phyloP scores from a whole-genome alignment of 2,797 vertebrate genomes.

The Propithecus deckenii region DNA sequence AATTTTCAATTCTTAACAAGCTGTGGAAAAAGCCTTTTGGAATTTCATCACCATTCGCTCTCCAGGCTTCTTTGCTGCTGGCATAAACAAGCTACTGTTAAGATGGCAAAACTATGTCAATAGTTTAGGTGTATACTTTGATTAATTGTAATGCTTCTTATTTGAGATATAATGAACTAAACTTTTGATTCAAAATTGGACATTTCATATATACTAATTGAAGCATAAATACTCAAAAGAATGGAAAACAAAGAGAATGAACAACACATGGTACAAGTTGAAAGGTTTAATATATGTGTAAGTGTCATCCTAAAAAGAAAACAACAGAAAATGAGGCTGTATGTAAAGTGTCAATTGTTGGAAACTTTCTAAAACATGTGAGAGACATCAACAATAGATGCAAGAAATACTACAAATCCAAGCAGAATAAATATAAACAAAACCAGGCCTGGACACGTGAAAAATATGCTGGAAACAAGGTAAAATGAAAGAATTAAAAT shows the following conservation, averaged over 20 bases:
- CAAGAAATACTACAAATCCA: background rate
- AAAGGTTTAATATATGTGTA: background rate
- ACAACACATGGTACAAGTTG: background rate
- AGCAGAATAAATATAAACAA: background rate
- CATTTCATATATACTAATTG: background rate
- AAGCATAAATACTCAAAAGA: background rate
- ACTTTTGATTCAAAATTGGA: too few species aligned
- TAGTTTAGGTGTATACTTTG: too few species aligned
- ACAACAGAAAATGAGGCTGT: background rate
- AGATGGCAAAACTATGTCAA: too few species aligned
- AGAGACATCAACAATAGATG: background rate
- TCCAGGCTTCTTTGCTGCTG: too few species aligned
- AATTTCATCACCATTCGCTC: too few species aligned
- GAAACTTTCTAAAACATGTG: background rate
- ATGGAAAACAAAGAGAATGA: background rate
- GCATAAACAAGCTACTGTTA: too few species aligned
- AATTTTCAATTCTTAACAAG: too few species aligned
- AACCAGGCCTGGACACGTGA: background rate
- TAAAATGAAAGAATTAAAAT: background rate
- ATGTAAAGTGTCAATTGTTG: background rate
- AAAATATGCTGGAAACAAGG: background rate
- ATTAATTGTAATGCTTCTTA: too few species aligned
- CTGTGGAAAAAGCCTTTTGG: too few species aligned
- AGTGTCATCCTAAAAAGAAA: background rate
- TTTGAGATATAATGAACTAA: too few species aligned